These are phyloP conservation scores for Vanacampus margaritifer DNA, from an alignment of 2,113 vertebrate genomes.

Conservation along the genomic window DNA sequence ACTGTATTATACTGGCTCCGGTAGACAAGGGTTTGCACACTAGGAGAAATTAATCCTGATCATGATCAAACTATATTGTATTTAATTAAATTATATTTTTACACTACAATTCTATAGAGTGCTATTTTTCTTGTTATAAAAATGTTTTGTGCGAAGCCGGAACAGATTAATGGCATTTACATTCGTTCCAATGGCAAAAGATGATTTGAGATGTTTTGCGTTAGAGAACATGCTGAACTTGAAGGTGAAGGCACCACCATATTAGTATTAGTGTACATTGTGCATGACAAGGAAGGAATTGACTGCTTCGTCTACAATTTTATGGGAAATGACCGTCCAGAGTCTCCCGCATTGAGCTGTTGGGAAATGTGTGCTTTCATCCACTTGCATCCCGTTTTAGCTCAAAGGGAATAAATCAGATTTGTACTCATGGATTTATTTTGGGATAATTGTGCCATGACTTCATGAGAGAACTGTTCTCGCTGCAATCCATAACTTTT, in stretches of 20 bases:
- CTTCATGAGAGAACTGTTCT: background rate
- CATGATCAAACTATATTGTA: background rate
- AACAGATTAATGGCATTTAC: background rate
- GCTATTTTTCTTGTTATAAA: background rate
- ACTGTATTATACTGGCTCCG: too few species aligned
- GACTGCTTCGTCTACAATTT: background rate
- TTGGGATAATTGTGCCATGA: background rate
- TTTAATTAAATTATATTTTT: background rate
- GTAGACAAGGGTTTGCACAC: too few species aligned
- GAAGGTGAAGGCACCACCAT: background rate
- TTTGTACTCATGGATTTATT: background rate
- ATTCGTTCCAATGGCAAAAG: too few species aligned
- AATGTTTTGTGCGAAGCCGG: background rate
- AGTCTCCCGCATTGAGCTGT: background rate
- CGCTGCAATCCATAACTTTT: background rate
- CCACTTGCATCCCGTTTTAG: background rate
- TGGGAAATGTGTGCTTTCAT: background rate
- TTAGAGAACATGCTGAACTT: background rate
- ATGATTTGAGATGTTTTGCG: background rate
- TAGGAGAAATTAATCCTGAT: too few species aligned
- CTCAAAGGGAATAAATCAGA: background rate
- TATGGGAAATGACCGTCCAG: background rate
- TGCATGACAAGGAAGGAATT: background rate
- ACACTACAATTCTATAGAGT: background rate
- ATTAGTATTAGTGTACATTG: background rate